Base-by-base conservation (phyloP, 2,113 vertebrate genomes). In the Oreamnos americanus region DNA sequence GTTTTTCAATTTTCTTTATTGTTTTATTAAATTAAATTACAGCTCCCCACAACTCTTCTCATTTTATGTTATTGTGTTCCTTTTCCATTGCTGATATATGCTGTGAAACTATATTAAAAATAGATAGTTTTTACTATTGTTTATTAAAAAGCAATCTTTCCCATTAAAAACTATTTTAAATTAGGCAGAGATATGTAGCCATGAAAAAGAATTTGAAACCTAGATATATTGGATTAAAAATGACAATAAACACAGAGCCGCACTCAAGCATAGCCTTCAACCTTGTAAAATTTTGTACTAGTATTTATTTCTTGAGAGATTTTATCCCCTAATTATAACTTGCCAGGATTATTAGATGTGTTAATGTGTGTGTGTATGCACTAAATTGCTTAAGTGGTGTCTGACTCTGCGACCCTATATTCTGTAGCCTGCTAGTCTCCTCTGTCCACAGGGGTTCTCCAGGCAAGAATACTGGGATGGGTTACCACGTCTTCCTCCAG, bases 381-480 rank as follows among this genome's bases (percentile, higher is more conserved):
- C n/a, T 12, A 71, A 71, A 71, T 23, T 0, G 0, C 19, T 12
- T 71, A 21, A 36, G n/a, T 36, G 0, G 2, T 21, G 19, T 39
- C 5, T 71, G 67, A 71, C n/a, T 71, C n/a, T 71, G n/a, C 0
- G 0, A 36, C 10, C 19, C n/a, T 12, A 3, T 6, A n/a, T 5
- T 39, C 67, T 12, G 5, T 39, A 39, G n/a, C n/a, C 67, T 12
- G 10, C 9, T 36, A 39, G n/a, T 71, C 67, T 76, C 6, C 71
- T 76, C 23, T 43, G 36, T 43, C 36, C 11, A 76, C 23, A 13
- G 71, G 36, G 36, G 43, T 25, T 43, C 71, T 43, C 36, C 36
- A 39, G 71, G 71, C 36, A 74, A 74, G 36, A 74, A 74, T 7
- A 25, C 36, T 43, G 36, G 2, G 23, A 5, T 74, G 71, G 36